Evolutionary conservation across 2,888 invertebrate genomes (phyloP), one percentile per base, ranked within the genome.

Genomic region (Hipparchia sbordonii): DNA sequence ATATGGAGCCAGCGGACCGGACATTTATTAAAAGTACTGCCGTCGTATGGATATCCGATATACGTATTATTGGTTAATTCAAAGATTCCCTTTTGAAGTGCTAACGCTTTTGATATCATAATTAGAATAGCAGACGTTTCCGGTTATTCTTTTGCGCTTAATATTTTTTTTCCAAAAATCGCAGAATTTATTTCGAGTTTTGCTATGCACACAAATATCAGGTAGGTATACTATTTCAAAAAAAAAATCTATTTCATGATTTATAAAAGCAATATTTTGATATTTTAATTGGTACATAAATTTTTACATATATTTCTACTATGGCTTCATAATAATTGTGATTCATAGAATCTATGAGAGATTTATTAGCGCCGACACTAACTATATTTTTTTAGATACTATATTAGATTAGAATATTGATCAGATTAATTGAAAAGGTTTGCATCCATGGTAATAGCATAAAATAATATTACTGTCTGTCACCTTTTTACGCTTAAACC

Each of bases 1-100:
- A 87, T 85, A 83, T 82, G 81, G 77, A 78, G 74, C 77, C 84
- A 81, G 75, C 81, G 80, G 77, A 75, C 78, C 84, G 82, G 79
- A 84, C 81, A 81, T 78, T 81, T 83, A 85, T 84, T 82, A 82
- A 81, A 79, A 79, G 78, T 77, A 76, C 70, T 66, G 67, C 67
- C 65, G 71, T 69, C 76, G 63, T 72, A 75, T 70, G 61, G 70
- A 76, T 74, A 74, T 75, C 71, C 65, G 72, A 75, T 74, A 75
- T 70, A 69, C 48, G 72, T 51, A 74, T 74, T 76, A 70, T 71
- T 73, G 62, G 62, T 71, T 71, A 69, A 74, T 76, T 71, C 67
- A 72, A 71, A 65, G 61, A 66, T 45, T 63, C 59, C 46, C 62
- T 70, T 63, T 70, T 70, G 54, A 70, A 45, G 52, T 69, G 69